phyloP scores from a whole-genome alignment of 2,113 vertebrate species.

The Nicator chloris region DNA sequence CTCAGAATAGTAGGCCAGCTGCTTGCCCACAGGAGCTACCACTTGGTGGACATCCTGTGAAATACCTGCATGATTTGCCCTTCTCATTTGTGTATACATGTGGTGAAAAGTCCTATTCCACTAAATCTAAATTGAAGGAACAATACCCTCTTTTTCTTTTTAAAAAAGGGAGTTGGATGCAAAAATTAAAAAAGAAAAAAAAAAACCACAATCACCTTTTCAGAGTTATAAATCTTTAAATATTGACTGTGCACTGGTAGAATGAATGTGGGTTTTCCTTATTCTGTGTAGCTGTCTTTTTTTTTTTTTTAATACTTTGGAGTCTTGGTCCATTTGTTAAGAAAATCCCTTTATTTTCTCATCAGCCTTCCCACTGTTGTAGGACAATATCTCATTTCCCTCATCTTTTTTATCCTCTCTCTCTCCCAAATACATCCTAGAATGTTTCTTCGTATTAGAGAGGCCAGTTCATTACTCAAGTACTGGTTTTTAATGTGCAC shows the following conservation, averaged over 20 bases:
- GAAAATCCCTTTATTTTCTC: neutral
- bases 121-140: neutral
- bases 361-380: neutral
- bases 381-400: neutral
- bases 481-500: neutral
- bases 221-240: neutral
- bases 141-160: neutral
- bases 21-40: neutral
- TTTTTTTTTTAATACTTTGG: neutral
- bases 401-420: neutral
- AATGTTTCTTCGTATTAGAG: neutral
- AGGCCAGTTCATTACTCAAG: neutral
- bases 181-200: neutral
- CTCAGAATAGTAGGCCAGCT: neutral
- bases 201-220: neutral
- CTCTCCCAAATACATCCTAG: neutral
- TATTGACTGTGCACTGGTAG: neutral
- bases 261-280: neutral
- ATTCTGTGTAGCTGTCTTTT: neutral
- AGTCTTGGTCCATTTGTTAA: neutral
- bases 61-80: neutral
- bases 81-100: fast-evolving
- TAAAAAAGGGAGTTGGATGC: neutral
- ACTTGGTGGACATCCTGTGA: neutral
- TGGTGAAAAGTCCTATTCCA: neutral